Percentiles rank a stretch among this genome's conserved stretches.
Conservation (phyloP, 2,888 invertebrate genomes). For the Eupelmus urozonus region DNA sequence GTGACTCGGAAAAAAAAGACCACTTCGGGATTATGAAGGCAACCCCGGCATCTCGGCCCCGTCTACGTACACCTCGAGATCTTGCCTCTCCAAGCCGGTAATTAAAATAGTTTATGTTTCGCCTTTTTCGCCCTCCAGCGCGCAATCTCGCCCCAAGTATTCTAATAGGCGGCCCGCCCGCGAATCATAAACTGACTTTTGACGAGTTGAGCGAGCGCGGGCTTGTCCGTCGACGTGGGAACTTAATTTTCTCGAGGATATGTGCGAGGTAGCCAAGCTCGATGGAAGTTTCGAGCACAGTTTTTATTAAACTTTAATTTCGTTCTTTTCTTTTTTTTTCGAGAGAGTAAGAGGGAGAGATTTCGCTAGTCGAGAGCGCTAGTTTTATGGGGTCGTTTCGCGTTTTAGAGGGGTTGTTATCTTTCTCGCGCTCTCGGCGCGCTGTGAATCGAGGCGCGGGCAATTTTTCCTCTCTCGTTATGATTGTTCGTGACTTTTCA, state of each 20-base stretch:
- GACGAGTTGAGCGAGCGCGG: conserved; percentile 33
- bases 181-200: conserved; percentile 54
- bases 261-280: neutral
- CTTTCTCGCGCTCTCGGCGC: no score
- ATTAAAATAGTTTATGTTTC: conserved; percentile 53
- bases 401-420: no score
- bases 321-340: neutral
- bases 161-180: conserved; percentile 31
- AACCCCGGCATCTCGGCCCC: neutral
- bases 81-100: conserved; percentile 9
- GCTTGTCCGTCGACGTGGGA: neutral
- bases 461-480: no score
- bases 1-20: no score
- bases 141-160: conserved; percentile 28
- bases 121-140: neutral
- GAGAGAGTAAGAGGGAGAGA: no score
- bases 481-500: no score
- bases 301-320: conserved; percentile 35
- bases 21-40: conserved; percentile 45
- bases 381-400: neutral
- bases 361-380: no score
- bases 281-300: conserved; percentile 8
- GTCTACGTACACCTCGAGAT: conserved; percentile 3
- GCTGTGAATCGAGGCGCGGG: no score
- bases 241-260: conserved; percentile 30